Evolutionary conservation across 2,113 vertebrate genomes (phyloP).

Genomic region (Girardinichthys multiradiatus): DNA sequence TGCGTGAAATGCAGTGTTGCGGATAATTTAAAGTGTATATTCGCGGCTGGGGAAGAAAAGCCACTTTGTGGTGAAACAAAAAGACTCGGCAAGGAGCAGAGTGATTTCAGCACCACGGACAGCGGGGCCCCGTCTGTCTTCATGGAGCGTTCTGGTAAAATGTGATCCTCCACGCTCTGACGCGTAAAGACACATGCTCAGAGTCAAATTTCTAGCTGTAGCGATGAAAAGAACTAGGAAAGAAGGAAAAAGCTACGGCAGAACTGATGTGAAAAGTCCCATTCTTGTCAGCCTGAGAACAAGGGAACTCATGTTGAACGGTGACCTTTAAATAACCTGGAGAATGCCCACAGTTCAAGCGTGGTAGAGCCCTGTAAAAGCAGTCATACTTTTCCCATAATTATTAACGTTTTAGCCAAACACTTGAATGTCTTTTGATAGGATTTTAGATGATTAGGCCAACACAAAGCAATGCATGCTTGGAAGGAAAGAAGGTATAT

Average conservation of each 20-base stretch:
- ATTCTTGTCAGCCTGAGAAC: constrained; percentile 48
- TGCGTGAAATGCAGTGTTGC: not conserved
- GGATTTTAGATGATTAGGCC: not conserved
- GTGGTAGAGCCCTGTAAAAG: too few species aligned
- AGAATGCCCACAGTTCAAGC: not conserved
- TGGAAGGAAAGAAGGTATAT: not conserved
- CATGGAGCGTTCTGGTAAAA: constrained; percentile 25
- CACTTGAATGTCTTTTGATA: not conserved
- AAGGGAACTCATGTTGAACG: constrained; percentile 44
- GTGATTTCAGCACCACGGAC: constrained; percentile 74
- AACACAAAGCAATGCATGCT: not conserved
- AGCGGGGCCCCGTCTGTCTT: constrained; percentile 51
- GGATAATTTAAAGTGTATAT: constrained; percentile 20
- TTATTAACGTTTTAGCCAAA: not conserved
- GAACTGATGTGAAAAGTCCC: constrained; percentile 23
- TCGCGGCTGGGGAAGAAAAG: not conserved
- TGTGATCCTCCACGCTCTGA: constrained; percentile 14
- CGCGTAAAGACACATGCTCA: constrained; percentile 17
- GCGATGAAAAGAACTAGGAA: not conserved
- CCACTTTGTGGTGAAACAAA: not conserved
- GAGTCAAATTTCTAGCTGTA: constrained; percentile 9
- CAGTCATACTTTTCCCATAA: not conserved
- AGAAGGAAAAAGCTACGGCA: not conserved
- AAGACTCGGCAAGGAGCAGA: not conserved
- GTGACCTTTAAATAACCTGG: constrained; percentile 35